A percentile compares a stretch with the other conserved stretches of the same genome.
These are phyloP conservation scores for Bursaphelenchus okinawaensis DNA, from an alignment of 2,888 invertebrate species.

Conservation along the genomic window DNA sequence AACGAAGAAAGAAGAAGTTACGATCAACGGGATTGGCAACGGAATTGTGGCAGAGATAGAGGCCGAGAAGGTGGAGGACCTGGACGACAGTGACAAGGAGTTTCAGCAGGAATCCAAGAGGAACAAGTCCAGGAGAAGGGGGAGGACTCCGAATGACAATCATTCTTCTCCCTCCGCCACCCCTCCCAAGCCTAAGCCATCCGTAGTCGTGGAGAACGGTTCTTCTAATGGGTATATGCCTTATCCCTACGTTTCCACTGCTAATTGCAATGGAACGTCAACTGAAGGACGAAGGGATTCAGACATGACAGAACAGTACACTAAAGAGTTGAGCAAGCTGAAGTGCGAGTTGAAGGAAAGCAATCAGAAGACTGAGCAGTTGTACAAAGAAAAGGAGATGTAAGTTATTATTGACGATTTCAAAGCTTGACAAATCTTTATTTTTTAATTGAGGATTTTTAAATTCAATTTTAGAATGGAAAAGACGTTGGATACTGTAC, in stretches of 20 bases:
- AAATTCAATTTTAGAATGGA: slow-evolving; percentile 4
- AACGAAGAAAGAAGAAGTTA: background rate
- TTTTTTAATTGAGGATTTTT: no score
- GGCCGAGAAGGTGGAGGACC: background rate
- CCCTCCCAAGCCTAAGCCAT: background rate
- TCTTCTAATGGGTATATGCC: background rate
- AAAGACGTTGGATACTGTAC: background rate
- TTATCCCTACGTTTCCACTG: background rate
- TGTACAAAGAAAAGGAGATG: slow-evolving; percentile 27
- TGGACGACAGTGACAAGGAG: background rate
- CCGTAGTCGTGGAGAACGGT: background rate
- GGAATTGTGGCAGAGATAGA: background rate
- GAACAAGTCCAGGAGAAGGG: background rate
- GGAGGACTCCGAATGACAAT: background rate
- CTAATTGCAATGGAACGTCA: background rate
- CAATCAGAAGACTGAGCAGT: slow-evolving; percentile 13
- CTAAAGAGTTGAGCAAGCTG: background rate
- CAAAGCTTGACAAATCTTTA: background rate
- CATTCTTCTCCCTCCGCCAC: background rate
- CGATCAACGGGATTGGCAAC: background rate
- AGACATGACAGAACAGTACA: background rate
- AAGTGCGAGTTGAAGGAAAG: background rate
- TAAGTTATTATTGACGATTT: slow-evolving; percentile 11
- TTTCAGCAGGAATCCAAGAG: background rate
- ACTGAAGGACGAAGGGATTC: background rate